Evolutionary conservation across 2,113 vertebrate genomes (phyloP), one percentile per base, ranked within the genome.

Genomic region (Strigops habroptila): DNA sequence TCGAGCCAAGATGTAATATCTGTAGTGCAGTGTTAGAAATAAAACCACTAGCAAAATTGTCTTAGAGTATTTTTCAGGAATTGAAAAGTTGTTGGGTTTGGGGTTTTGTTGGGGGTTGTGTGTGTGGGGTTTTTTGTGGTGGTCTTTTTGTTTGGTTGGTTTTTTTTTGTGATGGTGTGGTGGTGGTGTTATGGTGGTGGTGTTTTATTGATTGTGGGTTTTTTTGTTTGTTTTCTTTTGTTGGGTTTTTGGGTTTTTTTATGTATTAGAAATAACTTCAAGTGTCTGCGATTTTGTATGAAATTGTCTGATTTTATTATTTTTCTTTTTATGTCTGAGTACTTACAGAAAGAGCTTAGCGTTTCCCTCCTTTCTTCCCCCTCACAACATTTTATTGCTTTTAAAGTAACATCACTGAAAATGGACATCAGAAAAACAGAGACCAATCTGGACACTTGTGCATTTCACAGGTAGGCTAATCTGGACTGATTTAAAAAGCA

Each of bases 11-110:
- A 51, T 75, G 18, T 70, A 90, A 48, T 88, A 86, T 68, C 60
- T 83, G 33, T 85, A 82, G 82, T 94, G n/a, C 31, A 31, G 51
- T 92, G 46, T 83, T 92, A 92, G 91, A 78, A 93, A 77, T 10
- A 83, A 23, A 91, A 82, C n/a, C 21, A 41, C 49, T 85, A 79
- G 67, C 18, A 82, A 44, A 65, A 64, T 25, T 67, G 27, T 86
- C 73, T 48, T 86, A 55, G 12, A 43, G 9, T 73, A 37, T 35
- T 91, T 83, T 95, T 81, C 46, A 88, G 43, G 33, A 78, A 86
- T 78, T 75, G 43, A 83, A 93, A 81, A 14, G 14, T 23, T 59
- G 33, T 59, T 59, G 33, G 33, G 21, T 59, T 30, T 53, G 28
- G 28, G 52, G 16, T 28, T 52, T 52, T 52, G 24, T 24, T 27